Evolutionary conservation across 2,888 invertebrate species (phyloP).

Genomic region (Rhodophaea formosa): DNA sequence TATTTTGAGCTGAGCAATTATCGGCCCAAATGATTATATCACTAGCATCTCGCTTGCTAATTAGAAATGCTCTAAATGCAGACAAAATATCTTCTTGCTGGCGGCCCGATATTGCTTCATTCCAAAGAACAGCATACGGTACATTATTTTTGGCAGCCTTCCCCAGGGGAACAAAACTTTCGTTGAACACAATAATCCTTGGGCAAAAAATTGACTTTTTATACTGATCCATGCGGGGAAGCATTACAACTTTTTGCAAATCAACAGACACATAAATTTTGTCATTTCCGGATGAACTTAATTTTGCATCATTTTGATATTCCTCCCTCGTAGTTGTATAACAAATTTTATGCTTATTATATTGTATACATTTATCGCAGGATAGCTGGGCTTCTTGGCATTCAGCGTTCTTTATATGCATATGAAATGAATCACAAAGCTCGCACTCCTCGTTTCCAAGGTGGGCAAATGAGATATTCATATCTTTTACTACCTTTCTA

Average conservation of each 20-base stretch:
- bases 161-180: slow-evolving; percentile 28
- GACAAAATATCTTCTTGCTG: slow-evolving; percentile 21
- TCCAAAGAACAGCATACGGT: slow-evolving; percentile 16
- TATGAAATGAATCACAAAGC: neutral
- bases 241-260: slow-evolving; percentile 22
- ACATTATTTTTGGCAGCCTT: neutral
- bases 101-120: slow-evolving; percentile 22
- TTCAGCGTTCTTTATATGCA: neutral
- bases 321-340: slow-evolving; percentile 1
- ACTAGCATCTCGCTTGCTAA: too few relatives aligned
- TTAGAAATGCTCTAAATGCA: neutral
- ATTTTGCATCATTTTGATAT: slow-evolving; percentile 5
- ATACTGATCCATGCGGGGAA: slow-evolving; percentile 19
- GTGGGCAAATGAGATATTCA: neutral
- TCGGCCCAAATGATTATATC: too few relatives aligned
- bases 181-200: slow-evolving; percentile 25
- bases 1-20: too few relatives aligned
- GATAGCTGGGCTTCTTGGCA: neutral
- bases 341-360: neutral
- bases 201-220: slow-evolving; percentile 20
- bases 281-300: neutral
- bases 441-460: neutral
- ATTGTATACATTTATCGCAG: neutral
- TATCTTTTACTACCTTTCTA: neutral
- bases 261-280: slow-evolving; percentile 18